Conservation (phyloP, 2,113 vertebrate species). For the Ia io region DNA sequence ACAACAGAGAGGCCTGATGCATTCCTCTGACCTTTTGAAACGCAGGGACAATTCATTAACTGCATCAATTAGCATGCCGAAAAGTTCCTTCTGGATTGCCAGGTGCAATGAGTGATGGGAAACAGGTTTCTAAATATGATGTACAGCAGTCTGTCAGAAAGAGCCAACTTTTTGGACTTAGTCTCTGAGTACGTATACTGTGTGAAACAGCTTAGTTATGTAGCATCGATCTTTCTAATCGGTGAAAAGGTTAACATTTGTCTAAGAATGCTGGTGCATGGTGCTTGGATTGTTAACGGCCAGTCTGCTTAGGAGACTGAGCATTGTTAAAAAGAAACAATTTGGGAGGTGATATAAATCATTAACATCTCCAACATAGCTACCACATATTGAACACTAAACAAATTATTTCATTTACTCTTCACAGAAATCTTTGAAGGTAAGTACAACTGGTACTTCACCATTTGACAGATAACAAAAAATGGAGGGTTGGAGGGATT, state of each 20-base stretch:
- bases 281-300: not conserved
- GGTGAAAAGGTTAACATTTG: not conserved
- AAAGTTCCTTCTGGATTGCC: not conserved
- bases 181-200: not conserved
- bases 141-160: not conserved
- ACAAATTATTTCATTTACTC: not conserved
- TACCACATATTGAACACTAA: not conserved
- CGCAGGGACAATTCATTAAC: not conserved
- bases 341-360: not conserved
- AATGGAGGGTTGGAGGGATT: not conserved
- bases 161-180: not conserved
- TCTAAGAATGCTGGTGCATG: not conserved
- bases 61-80: not conserved
- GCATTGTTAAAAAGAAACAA: not conserved
- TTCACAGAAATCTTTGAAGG: not conserved
- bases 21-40: conserved; percentile 50
- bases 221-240: not conserved
- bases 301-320: not conserved
- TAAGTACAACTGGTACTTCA: not conserved
- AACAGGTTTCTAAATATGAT: not conserved
- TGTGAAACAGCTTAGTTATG: not conserved
- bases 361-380: not conserved
- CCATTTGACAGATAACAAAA: not conserved
- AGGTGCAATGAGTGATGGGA: not conserved
- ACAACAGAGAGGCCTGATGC: not conserved